Evolutionary conservation across 2,113 vertebrate species (phyloP).

Genomic region (Corythaeola cristata): DNA sequence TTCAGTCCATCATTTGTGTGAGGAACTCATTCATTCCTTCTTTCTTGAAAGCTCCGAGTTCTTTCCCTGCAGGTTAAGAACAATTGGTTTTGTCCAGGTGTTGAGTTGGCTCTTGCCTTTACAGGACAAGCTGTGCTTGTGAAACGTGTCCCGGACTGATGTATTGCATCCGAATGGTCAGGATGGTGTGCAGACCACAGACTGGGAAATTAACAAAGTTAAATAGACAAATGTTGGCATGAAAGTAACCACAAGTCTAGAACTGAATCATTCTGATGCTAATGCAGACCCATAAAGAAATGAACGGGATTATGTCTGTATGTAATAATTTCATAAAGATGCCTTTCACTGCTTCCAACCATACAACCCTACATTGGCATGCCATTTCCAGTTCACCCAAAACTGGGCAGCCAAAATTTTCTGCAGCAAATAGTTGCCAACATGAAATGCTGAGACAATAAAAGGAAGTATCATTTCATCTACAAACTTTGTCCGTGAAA

Average conservation of each 20-base stretch:
- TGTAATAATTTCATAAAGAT: neutral
- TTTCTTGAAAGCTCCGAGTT: neutral
- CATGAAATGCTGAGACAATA: neutral
- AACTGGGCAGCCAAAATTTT: neutral
- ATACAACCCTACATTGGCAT: neutral
- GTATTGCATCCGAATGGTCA: fast-evolving
- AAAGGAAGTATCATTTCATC: neutral
- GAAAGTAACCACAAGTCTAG: neutral
- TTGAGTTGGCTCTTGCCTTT: neutral
- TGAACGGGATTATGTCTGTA: neutral
- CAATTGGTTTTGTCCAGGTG: neutral
- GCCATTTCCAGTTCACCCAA: neutral
- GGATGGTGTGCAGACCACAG: neutral
- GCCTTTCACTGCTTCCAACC: neutral
- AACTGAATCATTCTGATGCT: neutral
- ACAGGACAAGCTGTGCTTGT: neutral
- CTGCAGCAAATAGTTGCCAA: neutral
- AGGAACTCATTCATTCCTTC: neutral
- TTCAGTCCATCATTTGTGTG: neutral
- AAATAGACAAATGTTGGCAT: neutral
- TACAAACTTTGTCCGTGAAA: neutral
- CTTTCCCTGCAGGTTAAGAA: neutral
- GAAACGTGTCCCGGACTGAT: neutral
- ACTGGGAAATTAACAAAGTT: neutral
- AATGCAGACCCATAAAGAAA: neutral